Evolutionary conservation across 1,140 invertebrate species (phyloP).

Genomic region (Temnothorax curvispinosus): DNA sequence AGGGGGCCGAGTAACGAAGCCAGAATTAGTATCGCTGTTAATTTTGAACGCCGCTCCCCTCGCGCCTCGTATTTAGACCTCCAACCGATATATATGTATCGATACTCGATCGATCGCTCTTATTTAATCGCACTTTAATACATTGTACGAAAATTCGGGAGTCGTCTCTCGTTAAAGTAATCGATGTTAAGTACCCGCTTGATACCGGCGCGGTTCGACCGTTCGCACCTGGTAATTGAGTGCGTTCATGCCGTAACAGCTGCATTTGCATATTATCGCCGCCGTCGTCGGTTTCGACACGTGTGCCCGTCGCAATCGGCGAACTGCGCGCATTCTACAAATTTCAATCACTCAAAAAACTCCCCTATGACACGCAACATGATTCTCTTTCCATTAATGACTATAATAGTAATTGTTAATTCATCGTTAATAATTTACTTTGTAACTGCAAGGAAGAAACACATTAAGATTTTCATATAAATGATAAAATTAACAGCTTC

Average conservation of each 20-base stretch:
- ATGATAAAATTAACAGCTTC: background rate
- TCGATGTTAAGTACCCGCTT: constrained; percentile 46
- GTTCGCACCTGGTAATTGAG: constrained; percentile 61
- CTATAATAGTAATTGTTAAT: constrained; percentile 13
- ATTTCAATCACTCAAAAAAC: constrained; percentile 52
- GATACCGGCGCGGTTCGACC: constrained; percentile 33
- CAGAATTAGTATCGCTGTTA: constrained; percentile 47
- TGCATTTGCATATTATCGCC: constrained; percentile 61
- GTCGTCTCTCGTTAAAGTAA: constrained; percentile 49
- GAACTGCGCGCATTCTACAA: constrained; percentile 22
- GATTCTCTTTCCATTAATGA: constrained; percentile 13
- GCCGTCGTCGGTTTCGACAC: constrained; percentile 32
- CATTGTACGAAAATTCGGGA: constrained; percentile 14
- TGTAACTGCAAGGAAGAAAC: background rate
- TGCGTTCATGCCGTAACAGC: constrained; percentile 54
- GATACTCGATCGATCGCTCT: constrained; percentile 21
- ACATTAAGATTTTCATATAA: background rate
- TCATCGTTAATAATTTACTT: too few species aligned
- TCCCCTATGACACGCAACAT: constrained; percentile 24
- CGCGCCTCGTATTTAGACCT: background rate
- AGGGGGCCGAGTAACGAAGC: constrained; percentile 30
- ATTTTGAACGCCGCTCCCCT: background rate
- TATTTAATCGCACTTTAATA: constrained; percentile 36
- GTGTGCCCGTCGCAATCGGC: constrained; percentile 20
- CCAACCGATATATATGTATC: background rate